Conservation (phyloP, 2,888 invertebrate genomes). For the Ichneumoninae sp. region DNA sequence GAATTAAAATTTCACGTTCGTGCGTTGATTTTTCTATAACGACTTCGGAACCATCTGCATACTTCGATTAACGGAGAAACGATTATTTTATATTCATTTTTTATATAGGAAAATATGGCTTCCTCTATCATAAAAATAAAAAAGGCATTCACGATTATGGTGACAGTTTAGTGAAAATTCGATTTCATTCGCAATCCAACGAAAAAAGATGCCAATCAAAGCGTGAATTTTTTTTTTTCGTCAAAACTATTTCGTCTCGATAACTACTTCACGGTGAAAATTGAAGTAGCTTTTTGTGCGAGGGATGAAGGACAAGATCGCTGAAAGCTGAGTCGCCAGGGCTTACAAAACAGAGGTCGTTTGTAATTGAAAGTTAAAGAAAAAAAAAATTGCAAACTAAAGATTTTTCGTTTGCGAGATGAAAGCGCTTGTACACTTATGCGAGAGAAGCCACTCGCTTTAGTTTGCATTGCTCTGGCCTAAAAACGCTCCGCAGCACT, state of each 20-base stretch:
- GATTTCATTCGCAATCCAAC: background rate
- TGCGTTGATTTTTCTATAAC: no score
- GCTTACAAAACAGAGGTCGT: background rate
- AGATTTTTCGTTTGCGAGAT: conserved; percentile 16
- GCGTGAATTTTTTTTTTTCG: background rate
- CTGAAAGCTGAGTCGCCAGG: conserved; percentile 10
- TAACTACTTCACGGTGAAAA: background rate
- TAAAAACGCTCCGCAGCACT: conserved; percentile 48
- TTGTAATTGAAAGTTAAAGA: conserved; percentile 41
- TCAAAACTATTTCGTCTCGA: background rate
- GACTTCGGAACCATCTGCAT: no score
- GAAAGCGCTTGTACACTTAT: conserved; percentile 26
- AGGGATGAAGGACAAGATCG: conserved; percentile 23
- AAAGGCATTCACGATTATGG: background rate
- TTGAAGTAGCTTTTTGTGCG: background rate
- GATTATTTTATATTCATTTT: no score
- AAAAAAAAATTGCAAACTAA: conserved; percentile 16
- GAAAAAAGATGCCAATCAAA: background rate
- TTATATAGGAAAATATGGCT: no score
- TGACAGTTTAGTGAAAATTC: background rate
- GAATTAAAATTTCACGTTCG: no score
- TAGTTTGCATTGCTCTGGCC: conserved; percentile 63
- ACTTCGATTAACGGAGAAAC: no score
- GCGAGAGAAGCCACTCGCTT: conserved; percentile 37
- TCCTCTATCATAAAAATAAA: no score